Evolutionary conservation across 2,888 invertebrate genomes (phyloP), one percentile per base, ranked within the genome.

Genomic region (Lasioglossum leucozonium): DNA sequence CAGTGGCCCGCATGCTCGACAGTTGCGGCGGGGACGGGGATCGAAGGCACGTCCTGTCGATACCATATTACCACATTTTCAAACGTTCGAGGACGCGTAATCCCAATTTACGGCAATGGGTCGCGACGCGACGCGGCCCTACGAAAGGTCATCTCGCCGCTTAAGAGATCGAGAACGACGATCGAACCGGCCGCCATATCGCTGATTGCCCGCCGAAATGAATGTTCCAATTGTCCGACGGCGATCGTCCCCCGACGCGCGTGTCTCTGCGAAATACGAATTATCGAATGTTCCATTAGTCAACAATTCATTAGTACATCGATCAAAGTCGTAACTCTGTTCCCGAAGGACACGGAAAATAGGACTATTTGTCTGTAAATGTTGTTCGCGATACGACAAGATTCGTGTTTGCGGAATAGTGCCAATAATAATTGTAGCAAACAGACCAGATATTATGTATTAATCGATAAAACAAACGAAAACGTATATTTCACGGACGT

Each of bases 1-100:
- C 90, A 89, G 83, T 85, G 77, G 79, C 83, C 82, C 84, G 82
- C 83, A 88, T 81, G 82, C 79, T 81, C 86, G 83, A 65, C 77
- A 77, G 69, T 82, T 87, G 87, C 67, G 71, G 83, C 84, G 42
- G 81, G 62, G 74, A 30, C 26, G 26, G 6, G 83, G 75, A 86
- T 88, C 86, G 88, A 78, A 85, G 79, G 82, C 82, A 71, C 47
- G 82, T 69, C 65, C 76, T 85, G 77, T 84, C 87, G 88, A 85
- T 89, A 85, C 81, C 79, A 74, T 86, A 86, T 90, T 82, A 79
- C 81, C 77, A 58, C 69, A 79, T 81, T 84, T 83, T 81, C 80
- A 51, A 62, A 77, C 82, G 80, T 72, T 71, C 47, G 71, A 47
- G 77, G 69, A 79, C 62, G 72, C 67, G 65, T 44, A 74, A 77